These are phyloP conservation scores for Dryocosmus kuriphilus DNA, from an alignment of 2,888 invertebrate genomes.

Conservation along the genomic window DNA sequence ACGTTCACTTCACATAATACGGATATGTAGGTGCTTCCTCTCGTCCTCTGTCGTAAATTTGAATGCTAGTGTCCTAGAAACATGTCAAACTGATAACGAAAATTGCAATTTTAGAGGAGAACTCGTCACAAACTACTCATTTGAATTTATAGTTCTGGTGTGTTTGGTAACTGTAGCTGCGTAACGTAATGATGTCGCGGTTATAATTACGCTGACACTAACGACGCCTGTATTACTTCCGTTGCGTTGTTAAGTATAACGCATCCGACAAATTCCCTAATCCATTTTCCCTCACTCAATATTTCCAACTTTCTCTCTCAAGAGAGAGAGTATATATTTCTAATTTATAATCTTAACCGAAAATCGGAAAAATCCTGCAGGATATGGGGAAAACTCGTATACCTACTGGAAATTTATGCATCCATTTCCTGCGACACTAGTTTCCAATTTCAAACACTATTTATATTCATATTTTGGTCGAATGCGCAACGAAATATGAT, in stretches of 20 bases:
- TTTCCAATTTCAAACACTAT: background rate
- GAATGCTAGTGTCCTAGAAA: background rate
- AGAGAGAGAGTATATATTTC: background rate
- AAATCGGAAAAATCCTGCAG: background rate
- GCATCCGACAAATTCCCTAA: background rate
- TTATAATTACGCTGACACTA: conserved; percentile 23
- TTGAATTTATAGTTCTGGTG: background rate
- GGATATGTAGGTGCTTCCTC: background rate
- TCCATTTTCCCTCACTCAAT: background rate
- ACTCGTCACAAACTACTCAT: background rate
- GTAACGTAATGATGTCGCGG: conserved; percentile 11
- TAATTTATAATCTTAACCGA: background rate
- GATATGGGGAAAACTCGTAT: background rate
- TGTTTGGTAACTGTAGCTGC: background rate
- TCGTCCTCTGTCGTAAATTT: background rate
- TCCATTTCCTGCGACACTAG: background rate
- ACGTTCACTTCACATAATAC: too few relatives aligned
- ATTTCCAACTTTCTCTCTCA: background rate
- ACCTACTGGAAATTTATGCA: background rate
- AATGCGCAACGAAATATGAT: too few relatives aligned
- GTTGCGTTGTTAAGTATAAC: conserved; percentile 12
- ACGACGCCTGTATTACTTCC: conserved; percentile 10
- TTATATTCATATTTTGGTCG: too few relatives aligned
- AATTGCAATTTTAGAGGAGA: background rate
- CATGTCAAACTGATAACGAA: background rate